Evolutionary conservation across 1,140 invertebrate genomes (phyloP), one percentile per base, ranked within the genome.

Genomic region (Drosophila ohnishii): DNA sequence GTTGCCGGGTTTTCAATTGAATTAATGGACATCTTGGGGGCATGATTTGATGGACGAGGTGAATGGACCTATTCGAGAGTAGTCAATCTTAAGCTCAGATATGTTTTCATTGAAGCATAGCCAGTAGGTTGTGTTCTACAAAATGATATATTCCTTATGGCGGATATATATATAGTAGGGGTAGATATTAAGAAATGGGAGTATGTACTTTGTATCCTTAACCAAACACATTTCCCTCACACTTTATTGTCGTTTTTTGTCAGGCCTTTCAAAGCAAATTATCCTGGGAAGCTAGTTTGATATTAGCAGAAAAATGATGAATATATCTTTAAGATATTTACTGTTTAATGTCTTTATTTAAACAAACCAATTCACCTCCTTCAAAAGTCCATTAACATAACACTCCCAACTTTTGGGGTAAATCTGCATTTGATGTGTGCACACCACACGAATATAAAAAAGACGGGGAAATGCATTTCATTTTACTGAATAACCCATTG

Each of bases 71-170:
- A 53, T 72, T 22, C 30, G 32, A 40, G 53, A 59, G 44, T 59
- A 50, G 51, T 71, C 69, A 71, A 71, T 71, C 69, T 71, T 71
- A 71, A 71, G 69, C 69, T 71, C 69, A 71, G 69, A 71, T 71
- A 71, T 71, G 69, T 71, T 58, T 70, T 69, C 16, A 55, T 56
- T 57, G 48, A 69, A 67, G 62, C 66, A 67, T 44, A 35, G 65
- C 25, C 62, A 55, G 37, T 55, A 66, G 47, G 39, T 67, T 47
- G 25, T 25, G 48, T 44, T 47, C 25, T 48, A 48, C 51, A 70
- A 71, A 71, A 71, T 58, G 67, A 71, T 71, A 71, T 48, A 65
- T 42, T 22, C 30, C 45, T 48, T 39, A 70, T 11, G 37, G 13
- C 45, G 28, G 11, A 58, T 34, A n/a, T 42, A 48, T 57, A 66